Percentiles rank a stretch among this genome's conserved stretches.
Evolutionary conservation across 2,797 vertebrate genomes (phyloP).

Genomic region (Scolopax bukidnonensis): DNA sequence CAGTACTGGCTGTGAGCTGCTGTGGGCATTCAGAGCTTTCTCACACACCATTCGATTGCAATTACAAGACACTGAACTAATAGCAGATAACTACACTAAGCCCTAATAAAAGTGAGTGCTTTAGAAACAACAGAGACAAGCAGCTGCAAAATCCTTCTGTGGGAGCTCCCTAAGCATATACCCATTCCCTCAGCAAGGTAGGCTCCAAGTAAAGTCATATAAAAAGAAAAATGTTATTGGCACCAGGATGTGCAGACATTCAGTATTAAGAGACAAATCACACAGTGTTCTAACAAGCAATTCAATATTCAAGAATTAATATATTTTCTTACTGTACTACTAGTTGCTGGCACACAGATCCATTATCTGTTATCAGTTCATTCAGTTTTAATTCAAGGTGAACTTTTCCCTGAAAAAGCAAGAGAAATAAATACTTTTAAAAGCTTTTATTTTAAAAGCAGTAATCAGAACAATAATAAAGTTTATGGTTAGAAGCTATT

Average conservation of each 20-base stretch:
- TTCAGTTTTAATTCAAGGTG: slow-evolving; percentile 96
- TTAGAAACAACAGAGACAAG: neutral
- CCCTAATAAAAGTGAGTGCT: neutral
- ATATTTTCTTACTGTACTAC: slow-evolving; percentile 90
- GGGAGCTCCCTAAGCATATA: neutral
- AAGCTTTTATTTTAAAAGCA: neutral
- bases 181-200: neutral
- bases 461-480: neutral
- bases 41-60: neutral
- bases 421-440: slow-evolving; percentile 8
- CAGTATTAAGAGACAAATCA: neutral
- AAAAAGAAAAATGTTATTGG: neutral
- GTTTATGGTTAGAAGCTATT: neutral
- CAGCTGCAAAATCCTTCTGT: neutral
- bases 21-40: neutral
- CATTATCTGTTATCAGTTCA: slow-evolving; percentile 96
- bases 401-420: slow-evolving; percentile 90
- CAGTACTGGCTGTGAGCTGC: neutral
- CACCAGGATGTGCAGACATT: neutral
- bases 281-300: neutral
- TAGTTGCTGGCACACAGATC: slow-evolving; percentile 91
- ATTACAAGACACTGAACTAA: neutral
- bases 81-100: neutral
- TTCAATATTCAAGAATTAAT: neutral
- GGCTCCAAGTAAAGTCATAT: neutral